A percentile compares a stretch with the other conserved stretches of the same genome.
These are phyloP conservation scores for Drosophila peninsularis DNA, from an alignment of 2,888 invertebrate genomes.

Conservation along the genomic window DNA sequence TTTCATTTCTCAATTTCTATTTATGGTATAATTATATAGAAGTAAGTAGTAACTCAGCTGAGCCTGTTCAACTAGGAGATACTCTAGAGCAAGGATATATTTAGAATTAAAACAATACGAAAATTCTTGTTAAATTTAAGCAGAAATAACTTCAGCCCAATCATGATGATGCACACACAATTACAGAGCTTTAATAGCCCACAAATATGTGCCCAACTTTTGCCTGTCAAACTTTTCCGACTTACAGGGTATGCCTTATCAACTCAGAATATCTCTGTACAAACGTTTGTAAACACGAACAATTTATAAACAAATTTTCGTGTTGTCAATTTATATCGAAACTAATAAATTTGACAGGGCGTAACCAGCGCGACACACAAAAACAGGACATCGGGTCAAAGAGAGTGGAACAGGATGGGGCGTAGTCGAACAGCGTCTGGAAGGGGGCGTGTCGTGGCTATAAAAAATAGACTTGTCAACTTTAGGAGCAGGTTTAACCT, in stretches of 20 bases:
- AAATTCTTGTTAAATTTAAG: neutral
- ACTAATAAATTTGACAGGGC: slow-evolving; percentile 78
- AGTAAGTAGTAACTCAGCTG: too few species aligned
- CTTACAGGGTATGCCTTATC: slow-evolving; percentile 18
- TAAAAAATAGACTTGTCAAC: slow-evolving; percentile 78
- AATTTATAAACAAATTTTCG: slow-evolving; percentile 68
- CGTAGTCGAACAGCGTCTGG: neutral
- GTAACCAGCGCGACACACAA: slow-evolving; percentile 43
- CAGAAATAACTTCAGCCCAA: too few species aligned
- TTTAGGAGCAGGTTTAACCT: slow-evolving; percentile 29
- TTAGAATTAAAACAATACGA: too few species aligned
- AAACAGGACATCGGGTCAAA: slow-evolving; percentile 23
- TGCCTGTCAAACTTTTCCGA: neutral
- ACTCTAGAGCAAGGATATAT: too few species aligned
- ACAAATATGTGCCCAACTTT: neutral
- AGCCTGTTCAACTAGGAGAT: neutral
- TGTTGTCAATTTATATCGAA: slow-evolving; percentile 76
- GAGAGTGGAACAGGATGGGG: slow-evolving; percentile 8
- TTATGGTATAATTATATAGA: too few species aligned
- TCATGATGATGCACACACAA: too few species aligned
- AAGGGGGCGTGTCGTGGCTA: slow-evolving; percentile 20
- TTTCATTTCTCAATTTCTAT: neutral
- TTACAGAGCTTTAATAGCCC: neutral
- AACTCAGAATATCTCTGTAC: slow-evolving; percentile 12
- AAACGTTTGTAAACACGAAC: slow-evolving; percentile 26